These are phyloP conservation scores for Anas platyrhynchos DNA, from an alignment of 2,113 vertebrate species.

Conservation along the genomic window DNA sequence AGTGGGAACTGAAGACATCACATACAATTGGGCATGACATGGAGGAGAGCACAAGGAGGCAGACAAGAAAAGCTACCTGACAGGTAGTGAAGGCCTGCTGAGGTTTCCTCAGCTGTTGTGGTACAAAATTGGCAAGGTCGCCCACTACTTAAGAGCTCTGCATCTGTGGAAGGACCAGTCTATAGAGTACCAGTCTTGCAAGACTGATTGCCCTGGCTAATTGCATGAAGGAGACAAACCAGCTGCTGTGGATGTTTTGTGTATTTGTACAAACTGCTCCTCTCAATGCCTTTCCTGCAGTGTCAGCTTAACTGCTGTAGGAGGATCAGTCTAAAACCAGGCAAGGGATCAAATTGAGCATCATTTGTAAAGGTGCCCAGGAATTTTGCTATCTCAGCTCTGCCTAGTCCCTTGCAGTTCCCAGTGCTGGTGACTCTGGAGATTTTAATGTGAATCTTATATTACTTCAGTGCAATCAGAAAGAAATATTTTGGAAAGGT, in stretches of 20 bases:
- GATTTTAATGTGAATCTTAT: background rate
- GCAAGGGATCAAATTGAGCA: background rate
- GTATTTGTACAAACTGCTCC: background rate
- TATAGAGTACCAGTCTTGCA: background rate
- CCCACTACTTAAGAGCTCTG: background rate
- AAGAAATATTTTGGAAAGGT: background rate
- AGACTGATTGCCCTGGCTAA: background rate
- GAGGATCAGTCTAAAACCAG: background rate
- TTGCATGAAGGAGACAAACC: background rate
- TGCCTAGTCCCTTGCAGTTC: background rate
- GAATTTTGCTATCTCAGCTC: background rate
- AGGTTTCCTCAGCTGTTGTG: background rate
- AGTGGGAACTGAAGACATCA: background rate
- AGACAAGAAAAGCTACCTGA: background rate
- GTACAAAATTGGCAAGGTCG: background rate
- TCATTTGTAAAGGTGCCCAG: background rate
- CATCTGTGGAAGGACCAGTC: background rate
- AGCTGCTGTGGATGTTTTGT: background rate
- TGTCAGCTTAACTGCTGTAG: background rate
- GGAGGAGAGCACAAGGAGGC: background rate
- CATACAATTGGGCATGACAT: accelerated
- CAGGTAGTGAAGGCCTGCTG: background rate
- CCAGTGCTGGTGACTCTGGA: background rate
- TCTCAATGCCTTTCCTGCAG: background rate
- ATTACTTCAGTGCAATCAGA: background rate